A percentile compares a stretch with the other conserved stretches of the same genome.
Evolutionary conservation across 2,888 invertebrate species (phyloP).

Genomic region (Lordiphosa andalusiaca): DNA sequence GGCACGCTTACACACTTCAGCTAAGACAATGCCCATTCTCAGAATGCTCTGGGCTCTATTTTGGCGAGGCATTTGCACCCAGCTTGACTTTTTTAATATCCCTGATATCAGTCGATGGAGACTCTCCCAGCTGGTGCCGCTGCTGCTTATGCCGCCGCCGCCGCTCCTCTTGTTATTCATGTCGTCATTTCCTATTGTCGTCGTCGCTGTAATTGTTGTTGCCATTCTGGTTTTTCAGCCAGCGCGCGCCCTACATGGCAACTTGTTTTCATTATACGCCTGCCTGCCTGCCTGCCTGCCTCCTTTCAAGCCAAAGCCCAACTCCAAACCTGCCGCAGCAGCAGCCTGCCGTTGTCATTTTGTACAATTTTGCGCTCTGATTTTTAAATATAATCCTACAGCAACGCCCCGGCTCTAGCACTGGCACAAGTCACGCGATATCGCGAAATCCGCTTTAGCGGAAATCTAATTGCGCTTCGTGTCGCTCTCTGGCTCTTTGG

Average conservation of each 20-base stretch:
- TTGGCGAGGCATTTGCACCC: constrained; percentile 58
- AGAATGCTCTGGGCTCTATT: constrained; percentile 13
- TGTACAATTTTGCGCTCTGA: constrained; percentile 74
- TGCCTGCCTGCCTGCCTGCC: constrained; percentile 69
- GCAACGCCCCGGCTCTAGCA: constrained; percentile 29
- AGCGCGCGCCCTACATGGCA: constrained; percentile 62
- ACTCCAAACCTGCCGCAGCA: constrained; percentile 5
- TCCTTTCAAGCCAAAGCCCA: constrained; percentile 48
- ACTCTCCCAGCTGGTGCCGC: constrained; percentile 8
- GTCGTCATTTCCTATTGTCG: constrained; percentile 73
- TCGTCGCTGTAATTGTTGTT: constrained; percentile 70
- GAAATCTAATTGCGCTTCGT: constrained; percentile 75
- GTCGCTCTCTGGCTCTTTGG: constrained; percentile 22
- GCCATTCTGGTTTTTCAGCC: constrained; percentile 67
- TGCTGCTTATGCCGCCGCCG: constrained; percentile 30
- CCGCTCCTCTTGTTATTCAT: constrained; percentile 64
- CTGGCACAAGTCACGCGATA: constrained; percentile 67
- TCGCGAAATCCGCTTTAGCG: constrained; percentile 74
- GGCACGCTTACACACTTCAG: constrained; percentile 31
- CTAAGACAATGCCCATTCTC: constrained; percentile 51
- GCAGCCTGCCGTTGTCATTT: constrained; percentile 59
- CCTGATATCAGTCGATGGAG: constrained; percentile 68
- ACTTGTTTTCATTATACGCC: constrained; percentile 76
- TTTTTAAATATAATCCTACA: constrained; percentile 72
- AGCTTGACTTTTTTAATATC: constrained; percentile 74